Evolutionary conservation across 2,888 invertebrate genomes (phyloP).

Genomic region (Morpho deidamia): DNA sequence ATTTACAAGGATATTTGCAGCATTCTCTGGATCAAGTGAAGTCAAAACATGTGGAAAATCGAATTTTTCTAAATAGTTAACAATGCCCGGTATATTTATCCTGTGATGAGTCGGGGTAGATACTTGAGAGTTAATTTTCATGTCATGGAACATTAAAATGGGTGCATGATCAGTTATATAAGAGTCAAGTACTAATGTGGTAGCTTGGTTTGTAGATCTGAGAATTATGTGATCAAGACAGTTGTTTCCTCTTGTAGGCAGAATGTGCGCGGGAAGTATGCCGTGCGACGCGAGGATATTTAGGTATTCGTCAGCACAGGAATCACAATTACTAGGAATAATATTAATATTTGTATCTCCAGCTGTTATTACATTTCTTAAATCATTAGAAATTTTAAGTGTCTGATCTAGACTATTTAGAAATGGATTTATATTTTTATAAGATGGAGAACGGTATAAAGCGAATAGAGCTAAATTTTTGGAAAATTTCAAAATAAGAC

Average conservation of each 20-base stretch:
- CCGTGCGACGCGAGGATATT: too few relatives aligned
- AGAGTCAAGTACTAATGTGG: too few relatives aligned
- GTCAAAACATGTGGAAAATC: neutral
- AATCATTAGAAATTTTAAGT: neutral
- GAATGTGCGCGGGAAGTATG: too few relatives aligned
- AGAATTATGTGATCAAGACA: too few relatives aligned
- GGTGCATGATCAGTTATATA: too few relatives aligned
- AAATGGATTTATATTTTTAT: neutral
- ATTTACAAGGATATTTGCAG: slow-evolving; percentile 11
- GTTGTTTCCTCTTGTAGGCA: too few relatives aligned
- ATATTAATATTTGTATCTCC: slow-evolving; percentile 21
- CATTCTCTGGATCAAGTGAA: neutral
- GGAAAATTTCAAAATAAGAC: neutral
- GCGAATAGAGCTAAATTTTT: neutral
- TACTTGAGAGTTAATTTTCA: neutral
- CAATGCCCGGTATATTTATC: slow-evolving; percentile 21
- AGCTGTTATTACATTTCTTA: neutral
- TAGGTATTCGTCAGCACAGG: too few relatives aligned
- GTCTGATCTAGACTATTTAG: neutral
- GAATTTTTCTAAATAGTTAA: neutral
- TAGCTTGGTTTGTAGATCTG: too few relatives aligned
- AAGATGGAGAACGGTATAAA: neutral
- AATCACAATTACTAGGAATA: too few relatives aligned
- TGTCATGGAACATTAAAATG: neutral
- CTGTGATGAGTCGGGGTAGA: neutral